A percentile compares a stretch with the other conserved stretches of the same genome.
phyloP scores from a whole-genome alignment of 2,797 vertebrate species.

The Anguilla pacifica region DNA sequence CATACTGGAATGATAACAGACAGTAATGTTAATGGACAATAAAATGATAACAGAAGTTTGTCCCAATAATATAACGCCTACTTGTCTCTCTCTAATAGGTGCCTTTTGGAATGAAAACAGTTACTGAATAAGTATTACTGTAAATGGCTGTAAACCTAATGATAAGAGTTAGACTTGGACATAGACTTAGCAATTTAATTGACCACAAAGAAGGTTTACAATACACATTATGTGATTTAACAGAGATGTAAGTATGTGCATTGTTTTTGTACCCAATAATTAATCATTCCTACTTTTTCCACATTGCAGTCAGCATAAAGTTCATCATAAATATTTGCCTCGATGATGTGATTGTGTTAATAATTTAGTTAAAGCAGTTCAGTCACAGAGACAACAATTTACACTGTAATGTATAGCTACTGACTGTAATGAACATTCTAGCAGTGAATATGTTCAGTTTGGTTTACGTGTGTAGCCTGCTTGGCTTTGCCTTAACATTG shows the following conservation, averaged over 20 bases:
- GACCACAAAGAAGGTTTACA: too few relatives aligned
- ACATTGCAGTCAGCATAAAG: background rate
- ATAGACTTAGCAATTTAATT: too few relatives aligned
- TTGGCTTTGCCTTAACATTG: background rate
- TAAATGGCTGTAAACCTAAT: too few relatives aligned
- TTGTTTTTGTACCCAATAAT: too few relatives aligned
- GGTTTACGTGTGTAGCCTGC: background rate
- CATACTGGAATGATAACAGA: too few relatives aligned
- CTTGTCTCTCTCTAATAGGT: background rate
- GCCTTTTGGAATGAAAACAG: background rate
- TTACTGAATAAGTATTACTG: background rate
- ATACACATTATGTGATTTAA: too few relatives aligned
- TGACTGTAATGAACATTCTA: background rate
- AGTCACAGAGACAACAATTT: background rate
- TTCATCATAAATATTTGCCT: background rate
- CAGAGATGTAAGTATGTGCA: background rate
- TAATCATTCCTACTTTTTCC: background rate
- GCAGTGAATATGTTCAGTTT: background rate
- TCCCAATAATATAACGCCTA: too few relatives aligned
- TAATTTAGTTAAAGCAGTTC: background rate
- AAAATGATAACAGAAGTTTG: too few relatives aligned
- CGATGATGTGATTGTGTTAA: background rate
- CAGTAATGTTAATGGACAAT: too few relatives aligned
- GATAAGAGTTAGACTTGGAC: too few relatives aligned
- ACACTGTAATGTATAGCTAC: background rate